phyloP scores from a whole-genome alignment of 2,113 vertebrate species.

The Mormyrus iriodes region DNA sequence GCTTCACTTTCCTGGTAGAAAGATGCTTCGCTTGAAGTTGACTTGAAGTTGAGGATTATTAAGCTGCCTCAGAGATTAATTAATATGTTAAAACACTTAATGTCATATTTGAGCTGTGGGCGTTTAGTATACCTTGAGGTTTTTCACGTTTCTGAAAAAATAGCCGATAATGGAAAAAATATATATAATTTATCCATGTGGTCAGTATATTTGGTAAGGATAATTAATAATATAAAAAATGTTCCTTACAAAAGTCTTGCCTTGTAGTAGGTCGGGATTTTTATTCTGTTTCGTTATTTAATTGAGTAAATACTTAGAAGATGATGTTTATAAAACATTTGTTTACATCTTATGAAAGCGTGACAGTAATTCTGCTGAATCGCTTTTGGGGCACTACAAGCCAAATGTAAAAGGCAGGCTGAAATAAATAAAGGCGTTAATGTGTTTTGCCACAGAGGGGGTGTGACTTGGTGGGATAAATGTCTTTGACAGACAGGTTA shows the following conservation, averaged over 20 bases:
- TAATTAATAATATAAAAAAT: not conserved
- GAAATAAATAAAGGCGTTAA: constrained; percentile 21
- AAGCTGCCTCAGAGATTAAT: not conserved
- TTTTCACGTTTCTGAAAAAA: not conserved
- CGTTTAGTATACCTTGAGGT: not conserved
- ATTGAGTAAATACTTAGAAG: not conserved
- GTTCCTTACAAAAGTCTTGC: not conserved
- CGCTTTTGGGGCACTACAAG: not conserved
- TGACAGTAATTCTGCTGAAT: not conserved
- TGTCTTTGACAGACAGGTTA: constrained; percentile 62
- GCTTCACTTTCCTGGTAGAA: constrained; percentile 11
- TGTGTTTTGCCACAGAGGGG: constrained; percentile 29
- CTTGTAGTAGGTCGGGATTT: not conserved
- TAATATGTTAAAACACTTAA: not conserved
- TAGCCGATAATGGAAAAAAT: not conserved
- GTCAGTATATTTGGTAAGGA: not conserved
- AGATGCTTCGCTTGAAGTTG: not conserved
- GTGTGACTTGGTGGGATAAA: constrained; percentile 54
- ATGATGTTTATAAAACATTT: not conserved
- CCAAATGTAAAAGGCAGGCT: not conserved
- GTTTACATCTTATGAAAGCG: not conserved
- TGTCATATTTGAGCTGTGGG: not conserved
- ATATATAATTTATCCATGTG: not conserved
- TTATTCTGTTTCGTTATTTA: not conserved
- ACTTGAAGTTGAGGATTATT: not conserved